A percentile compares a stretch with the other conserved stretches of the same genome.
phyloP scores from a whole-genome alignment of 2,113 vertebrate genomes.

The Nesogale talazaci region DNA sequence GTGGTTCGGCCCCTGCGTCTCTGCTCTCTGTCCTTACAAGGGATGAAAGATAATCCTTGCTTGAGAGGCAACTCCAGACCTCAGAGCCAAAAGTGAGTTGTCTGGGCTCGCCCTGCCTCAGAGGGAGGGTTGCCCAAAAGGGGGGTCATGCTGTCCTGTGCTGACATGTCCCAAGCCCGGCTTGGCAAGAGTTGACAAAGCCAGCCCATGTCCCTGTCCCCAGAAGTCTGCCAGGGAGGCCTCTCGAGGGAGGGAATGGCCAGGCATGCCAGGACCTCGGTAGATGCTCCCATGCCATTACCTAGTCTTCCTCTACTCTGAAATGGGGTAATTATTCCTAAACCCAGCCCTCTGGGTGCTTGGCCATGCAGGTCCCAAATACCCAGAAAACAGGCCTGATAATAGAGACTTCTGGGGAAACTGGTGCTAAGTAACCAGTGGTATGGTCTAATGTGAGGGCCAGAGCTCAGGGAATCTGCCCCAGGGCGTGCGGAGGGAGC shows the following conservation, averaged over 20 bases:
- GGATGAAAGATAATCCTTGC: constrained; percentile 32
- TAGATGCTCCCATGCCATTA: background rate
- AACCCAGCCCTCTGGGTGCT: background rate
- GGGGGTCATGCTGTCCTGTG: constrained; percentile 40
- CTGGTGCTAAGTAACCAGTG: background rate
- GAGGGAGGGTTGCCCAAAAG: constrained; percentile 48
- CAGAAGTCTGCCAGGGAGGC: background rate
- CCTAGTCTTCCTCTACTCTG: background rate
- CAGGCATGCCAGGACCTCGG: background rate
- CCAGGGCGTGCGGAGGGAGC: background rate
- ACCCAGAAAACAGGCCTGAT: background rate
- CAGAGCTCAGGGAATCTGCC: background rate
- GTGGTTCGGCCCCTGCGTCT: background rate
- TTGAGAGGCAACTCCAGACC: background rate
- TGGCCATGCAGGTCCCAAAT: background rate
- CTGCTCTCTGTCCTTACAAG: constrained; percentile 23
- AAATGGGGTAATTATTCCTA: background rate
- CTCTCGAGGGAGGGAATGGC: background rate
- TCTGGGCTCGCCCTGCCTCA: constrained; percentile 49
- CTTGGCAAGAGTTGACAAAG: background rate
- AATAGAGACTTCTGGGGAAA: background rate
- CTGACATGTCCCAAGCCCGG: constrained; percentile 25
- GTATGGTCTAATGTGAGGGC: too few relatives aligned
- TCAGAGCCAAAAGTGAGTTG: constrained; percentile 1
- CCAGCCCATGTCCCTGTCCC: background rate